phyloP scores from a whole-genome alignment of 2,888 invertebrate genomes.

The Pheosia gnoma region DNA sequence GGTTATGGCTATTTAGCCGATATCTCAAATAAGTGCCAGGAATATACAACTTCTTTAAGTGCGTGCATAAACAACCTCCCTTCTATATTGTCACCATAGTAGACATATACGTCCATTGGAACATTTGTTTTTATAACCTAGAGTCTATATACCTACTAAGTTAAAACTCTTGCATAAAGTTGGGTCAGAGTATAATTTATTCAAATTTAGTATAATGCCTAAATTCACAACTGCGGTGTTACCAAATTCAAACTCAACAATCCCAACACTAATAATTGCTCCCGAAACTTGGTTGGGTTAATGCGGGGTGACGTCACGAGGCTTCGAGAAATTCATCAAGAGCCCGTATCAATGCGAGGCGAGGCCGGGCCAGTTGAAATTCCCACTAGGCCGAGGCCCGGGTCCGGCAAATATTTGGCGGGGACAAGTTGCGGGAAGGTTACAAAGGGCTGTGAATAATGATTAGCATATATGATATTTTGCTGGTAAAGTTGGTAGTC shows the following conservation, averaged over 20 bases:
- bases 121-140: no score
- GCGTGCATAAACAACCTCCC: no score
- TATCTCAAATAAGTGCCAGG: no score
- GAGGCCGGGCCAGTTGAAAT: constrained; percentile 52
- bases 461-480: not conserved
- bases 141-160: not conserved
- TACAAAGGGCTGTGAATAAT: not conserved
- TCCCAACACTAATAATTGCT: constrained; percentile 19
- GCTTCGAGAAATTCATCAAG: constrained; percentile 52
- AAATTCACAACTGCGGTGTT: constrained; percentile 2
- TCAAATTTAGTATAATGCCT: not conserved
- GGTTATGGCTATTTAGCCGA: no score
- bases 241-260: constrained; percentile 6
- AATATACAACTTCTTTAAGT: no score
- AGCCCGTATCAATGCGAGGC: constrained; percentile 57
- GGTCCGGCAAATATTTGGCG: constrained; percentile 49
- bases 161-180: not conserved
- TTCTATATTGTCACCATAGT: no score
- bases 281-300: constrained; percentile 24
- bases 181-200: not conserved
- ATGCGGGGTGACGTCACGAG: constrained; percentile 20
- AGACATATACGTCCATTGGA: no score
- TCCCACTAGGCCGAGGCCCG: constrained; percentile 53
- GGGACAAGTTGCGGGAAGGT: constrained; percentile 24
- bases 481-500: no score